phyloP scores from a whole-genome alignment of 2,888 invertebrate genomes.

The Pachydiplax longipennis region DNA sequence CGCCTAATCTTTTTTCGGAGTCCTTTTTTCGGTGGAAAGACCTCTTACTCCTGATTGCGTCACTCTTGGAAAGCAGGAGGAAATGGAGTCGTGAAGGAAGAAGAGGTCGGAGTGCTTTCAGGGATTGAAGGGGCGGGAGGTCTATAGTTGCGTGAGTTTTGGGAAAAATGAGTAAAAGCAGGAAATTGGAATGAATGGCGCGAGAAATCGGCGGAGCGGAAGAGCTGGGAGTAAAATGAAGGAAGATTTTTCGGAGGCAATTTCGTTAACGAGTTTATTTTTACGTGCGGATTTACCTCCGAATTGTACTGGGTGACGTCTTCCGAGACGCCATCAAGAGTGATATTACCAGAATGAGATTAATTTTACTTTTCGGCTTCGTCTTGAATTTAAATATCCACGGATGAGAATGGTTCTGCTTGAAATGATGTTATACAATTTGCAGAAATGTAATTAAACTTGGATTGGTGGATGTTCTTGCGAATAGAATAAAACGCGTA shows the following conservation, averaged over 20 bases:
- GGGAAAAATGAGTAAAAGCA: not conserved
- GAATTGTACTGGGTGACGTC: too few relatives aligned
- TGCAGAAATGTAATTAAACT: too few relatives aligned
- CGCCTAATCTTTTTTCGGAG: slow-evolving; percentile 15
- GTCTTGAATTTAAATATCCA: too few relatives aligned
- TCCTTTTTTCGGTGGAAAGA: not conserved
- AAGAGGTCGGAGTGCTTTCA: not conserved
- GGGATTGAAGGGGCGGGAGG: not conserved
- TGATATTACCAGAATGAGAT: too few relatives aligned
- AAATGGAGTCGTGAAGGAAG: slow-evolving; percentile 5
- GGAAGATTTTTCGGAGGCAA: not conserved
- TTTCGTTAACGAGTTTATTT: too few relatives aligned
- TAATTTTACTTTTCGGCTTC: too few relatives aligned
- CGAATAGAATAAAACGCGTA: too few relatives aligned
- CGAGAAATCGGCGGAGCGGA: not conserved
- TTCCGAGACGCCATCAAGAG: too few relatives aligned
- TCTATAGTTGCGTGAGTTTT: not conserved
- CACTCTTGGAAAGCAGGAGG: not conserved
- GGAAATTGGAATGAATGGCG: not conserved
- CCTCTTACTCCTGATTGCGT: slow-evolving; percentile 5
- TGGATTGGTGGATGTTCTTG: too few relatives aligned
- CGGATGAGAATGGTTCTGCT: too few relatives aligned
- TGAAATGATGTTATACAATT: too few relatives aligned
- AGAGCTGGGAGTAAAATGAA: not conserved
- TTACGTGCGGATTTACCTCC: too few relatives aligned